Evolutionary conservation across 2,113 vertebrate genomes (phyloP).

Genomic region (Peucedramus taeniatus): DNA sequence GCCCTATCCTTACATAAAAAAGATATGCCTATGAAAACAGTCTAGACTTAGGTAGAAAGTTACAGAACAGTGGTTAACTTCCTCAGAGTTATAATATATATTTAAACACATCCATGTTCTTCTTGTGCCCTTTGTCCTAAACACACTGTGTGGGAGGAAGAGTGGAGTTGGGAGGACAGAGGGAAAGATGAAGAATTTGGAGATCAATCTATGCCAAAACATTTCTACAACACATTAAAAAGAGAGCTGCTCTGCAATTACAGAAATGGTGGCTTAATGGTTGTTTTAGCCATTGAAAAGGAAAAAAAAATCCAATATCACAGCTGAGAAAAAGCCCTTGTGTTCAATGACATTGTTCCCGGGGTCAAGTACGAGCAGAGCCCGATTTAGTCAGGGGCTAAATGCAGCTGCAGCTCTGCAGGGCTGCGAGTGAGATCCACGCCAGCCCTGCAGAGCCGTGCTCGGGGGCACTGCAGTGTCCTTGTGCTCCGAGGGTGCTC

Average conservation of each 20-base stretch:
- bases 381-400: slow-evolving; percentile 25
- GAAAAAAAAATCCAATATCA: neutral
- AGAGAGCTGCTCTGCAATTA: neutral
- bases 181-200: neutral
- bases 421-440: neutral
- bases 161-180: neutral
- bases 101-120: neutral
- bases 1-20: neutral
- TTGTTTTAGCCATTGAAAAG: neutral
- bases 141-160: neutral
- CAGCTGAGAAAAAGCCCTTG: slow-evolving; percentile 2
- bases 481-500: neutral
- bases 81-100: neutral
- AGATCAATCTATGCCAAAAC: neutral
- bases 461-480: slow-evolving; percentile 33
- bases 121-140: neutral
- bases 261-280: neutral
- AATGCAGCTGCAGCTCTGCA: slow-evolving; percentile 22
- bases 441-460: neutral
- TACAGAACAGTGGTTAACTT: neutral
- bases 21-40: neutral
- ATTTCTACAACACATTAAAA: neutral
- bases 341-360: slow-evolving; percentile 15
- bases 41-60: neutral
- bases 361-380: slow-evolving; percentile 16